phyloP scores from a whole-genome alignment of 2,797 vertebrate species.

The Onychomys torridus region DNA sequence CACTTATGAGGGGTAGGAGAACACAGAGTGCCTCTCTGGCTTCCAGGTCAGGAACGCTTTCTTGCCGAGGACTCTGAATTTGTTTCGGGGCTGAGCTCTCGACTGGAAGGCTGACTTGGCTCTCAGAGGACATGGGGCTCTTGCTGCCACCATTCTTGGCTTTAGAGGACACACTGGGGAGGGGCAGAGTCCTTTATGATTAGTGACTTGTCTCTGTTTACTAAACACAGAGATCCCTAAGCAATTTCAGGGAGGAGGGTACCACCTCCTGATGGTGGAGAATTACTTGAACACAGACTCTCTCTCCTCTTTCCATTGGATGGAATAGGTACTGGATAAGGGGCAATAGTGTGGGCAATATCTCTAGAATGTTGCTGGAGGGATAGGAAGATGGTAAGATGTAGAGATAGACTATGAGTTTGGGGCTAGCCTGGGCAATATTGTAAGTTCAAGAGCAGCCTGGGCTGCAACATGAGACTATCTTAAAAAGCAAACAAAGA shows the following conservation, averaged over 20 bases:
- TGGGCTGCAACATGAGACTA: neutral
- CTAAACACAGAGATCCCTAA: neutral
- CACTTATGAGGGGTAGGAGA: slow-evolving; percentile 62
- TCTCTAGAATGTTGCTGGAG: neutral
- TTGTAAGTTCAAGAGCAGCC: neutral
- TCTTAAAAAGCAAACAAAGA: neutral
- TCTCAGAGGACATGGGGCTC: neutral
- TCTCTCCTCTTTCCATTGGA: neutral
- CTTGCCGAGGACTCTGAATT: slow-evolving; percentile 15
- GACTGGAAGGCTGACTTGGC: neutral
- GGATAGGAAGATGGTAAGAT: neutral
- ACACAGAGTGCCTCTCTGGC: slow-evolving; percentile 48
- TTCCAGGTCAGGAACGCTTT: slow-evolving; percentile 57
- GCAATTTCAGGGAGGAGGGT: neutral
- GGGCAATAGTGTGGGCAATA: neutral
- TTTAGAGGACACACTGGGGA: neutral
- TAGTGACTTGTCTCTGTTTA: neutral
- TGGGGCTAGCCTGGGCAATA: neutral
- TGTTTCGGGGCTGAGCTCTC: neutral
- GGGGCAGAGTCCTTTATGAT: slow-evolving; percentile 26
- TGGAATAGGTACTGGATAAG: neutral
- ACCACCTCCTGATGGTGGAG: neutral
- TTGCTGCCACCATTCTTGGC: slow-evolving; percentile 27
- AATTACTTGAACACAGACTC: neutral
- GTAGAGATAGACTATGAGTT: neutral